These are phyloP conservation scores for Pegea sp. DNA, from an alignment of 23 tunicate genomes.

Conservation along the genomic window DNA sequence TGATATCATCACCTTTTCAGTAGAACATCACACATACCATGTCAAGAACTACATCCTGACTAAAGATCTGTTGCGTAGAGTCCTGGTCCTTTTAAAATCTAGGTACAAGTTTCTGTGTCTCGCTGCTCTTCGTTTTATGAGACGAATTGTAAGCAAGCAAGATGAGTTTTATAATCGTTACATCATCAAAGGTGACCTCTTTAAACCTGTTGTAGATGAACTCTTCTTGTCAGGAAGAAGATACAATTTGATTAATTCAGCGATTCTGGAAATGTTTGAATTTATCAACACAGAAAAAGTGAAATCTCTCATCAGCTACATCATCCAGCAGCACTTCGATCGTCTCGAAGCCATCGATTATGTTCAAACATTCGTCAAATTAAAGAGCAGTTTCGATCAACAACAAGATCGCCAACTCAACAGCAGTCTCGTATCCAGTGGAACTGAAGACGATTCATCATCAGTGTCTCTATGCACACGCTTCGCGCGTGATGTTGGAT, in stretches of 20 bases:
- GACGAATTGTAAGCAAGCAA: conserved; percentile 46
- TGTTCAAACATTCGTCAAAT: conserved; percentile 54
- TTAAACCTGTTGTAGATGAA: conserved; percentile 71
- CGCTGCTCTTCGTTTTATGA: conserved; percentile 63
- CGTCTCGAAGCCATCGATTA: conserved; percentile 35
- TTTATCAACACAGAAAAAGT: conserved; percentile 51
- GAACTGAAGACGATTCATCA: neutral
- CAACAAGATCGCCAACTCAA: conserved; percentile 29
- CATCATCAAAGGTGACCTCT: conserved; percentile 71
- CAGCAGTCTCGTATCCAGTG: neutral
- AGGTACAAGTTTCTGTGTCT: conserved; percentile 52
- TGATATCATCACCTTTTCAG: conserved; percentile 74
- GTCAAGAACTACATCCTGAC: conserved; percentile 78
- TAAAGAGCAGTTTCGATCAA: conserved; percentile 55
- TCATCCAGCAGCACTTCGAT: conserved; percentile 39
- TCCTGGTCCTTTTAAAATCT: conserved; percentile 64
- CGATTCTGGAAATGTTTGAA: conserved; percentile 77
- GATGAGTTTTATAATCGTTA: conserved; percentile 81
- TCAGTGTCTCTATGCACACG: neutral
- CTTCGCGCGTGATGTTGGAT: conserved; percentile 56
- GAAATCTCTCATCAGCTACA: conserved; percentile 23
- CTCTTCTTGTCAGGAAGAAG: conserved; percentile 46
- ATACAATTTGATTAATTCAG: conserved; percentile 81
- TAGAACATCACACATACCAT: conserved; percentile 88
- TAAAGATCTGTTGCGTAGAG: conserved; percentile 58